Base-by-base conservation (phyloP, 2,113 vertebrate genomes). In the Campylorhamphus procurvoides region DNA sequence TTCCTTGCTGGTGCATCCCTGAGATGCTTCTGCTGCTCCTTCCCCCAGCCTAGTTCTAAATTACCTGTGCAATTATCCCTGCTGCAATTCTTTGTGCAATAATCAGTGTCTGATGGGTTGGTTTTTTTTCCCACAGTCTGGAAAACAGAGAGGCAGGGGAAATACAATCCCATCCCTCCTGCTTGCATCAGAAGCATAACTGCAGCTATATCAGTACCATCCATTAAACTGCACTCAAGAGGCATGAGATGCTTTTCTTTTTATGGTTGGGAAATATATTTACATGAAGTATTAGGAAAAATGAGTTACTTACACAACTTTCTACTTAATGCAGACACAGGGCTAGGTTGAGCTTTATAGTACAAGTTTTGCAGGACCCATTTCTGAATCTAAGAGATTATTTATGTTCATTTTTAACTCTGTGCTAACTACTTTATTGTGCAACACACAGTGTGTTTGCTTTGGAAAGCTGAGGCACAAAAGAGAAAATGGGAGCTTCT, bases 1-100 rank as follows among this genome's bases (percentile, higher is more conserved):
- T 52, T 90, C 64, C 31, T 93, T 67, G 59, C 53, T 64, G 40
- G 31, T 72, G 35, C 3, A 4, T 91, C 69, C 37, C 81, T 40
- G 33, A 1, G 6, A 90, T 55, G 60, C 58, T 90, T 93, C 94
- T 92, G 58, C 64, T 90, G 58, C 29, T 68, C 2, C 80, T 87
- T 95, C 47, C 40, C 76, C 69, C 53, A 64, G 53, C 44, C 66
- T 84, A 35, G 66, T 62, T 89, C 86, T 94, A 82, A 97, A 96
- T 92, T 96, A 72, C 63, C 76, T 93, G 74, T 82, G 80, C 95
- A 94, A 89, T 93, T 84, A 92, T 68, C 92, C 76, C 14, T 78
- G 83, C 59, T 74, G 35, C 64, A 88, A 88, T 92, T 86, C 73
- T 68, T n/a, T 49, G 2, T 27, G 28, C 0, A 0, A 72, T 89